A percentile compares a stretch with the other conserved stretches of the same genome.
Conservation (phyloP, 2,797 vertebrate species). For the Sebastes kiyomatsui region DNA sequence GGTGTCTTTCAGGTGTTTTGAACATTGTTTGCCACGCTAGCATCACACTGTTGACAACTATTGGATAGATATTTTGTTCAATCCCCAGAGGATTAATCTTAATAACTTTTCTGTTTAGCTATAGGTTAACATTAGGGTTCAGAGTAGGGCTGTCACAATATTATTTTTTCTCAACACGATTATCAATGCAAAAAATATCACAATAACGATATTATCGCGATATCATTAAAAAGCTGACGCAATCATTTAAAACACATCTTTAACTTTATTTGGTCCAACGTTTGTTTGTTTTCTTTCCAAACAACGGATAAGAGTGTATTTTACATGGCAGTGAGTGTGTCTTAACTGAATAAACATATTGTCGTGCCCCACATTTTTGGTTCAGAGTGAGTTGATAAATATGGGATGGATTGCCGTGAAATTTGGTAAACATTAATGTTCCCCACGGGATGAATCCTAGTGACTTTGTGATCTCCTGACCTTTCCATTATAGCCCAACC, state of each 20-base stretch:
- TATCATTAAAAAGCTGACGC: too few species aligned
- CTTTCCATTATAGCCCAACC: neutral
- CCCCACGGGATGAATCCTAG: too few species aligned
- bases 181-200: too few species aligned
- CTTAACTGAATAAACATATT: too few species aligned
- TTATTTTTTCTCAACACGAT: too few species aligned
- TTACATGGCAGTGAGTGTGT: too few species aligned
- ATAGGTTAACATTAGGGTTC: neutral
- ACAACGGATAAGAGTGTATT: too few species aligned
- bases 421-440: neutral
- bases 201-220: too few species aligned
- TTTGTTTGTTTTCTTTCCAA: too few species aligned
- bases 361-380: neutral
- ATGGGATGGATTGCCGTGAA: neutral
- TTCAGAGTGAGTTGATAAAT: neutral
- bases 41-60: neutral
- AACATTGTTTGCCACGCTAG: neutral
- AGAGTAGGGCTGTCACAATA: too few species aligned
- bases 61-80: neutral
- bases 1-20: neutral
- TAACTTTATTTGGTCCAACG: too few species aligned
- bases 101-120: neutral
- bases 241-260: too few species aligned
- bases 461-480: neutral
- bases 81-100: neutral